These are phyloP conservation scores for Lordiphosa andalusiaca DNA, from an alignment of 2,888 invertebrate genomes.

Conservation along the genomic window DNA sequence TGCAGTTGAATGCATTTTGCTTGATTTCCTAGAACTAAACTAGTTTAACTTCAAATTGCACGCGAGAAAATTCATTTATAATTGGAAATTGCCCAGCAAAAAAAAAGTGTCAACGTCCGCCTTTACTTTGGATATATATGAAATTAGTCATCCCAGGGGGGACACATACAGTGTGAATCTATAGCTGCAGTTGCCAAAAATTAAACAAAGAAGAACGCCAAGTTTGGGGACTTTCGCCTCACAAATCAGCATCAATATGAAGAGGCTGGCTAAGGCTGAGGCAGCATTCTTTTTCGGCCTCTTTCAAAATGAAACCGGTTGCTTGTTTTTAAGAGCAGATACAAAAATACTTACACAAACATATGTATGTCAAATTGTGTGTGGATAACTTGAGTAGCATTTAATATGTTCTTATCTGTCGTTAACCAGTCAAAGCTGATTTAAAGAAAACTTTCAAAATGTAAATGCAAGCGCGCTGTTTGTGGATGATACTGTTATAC, in stretches of 20 bases:
- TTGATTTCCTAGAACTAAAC: conserved; percentile 21
- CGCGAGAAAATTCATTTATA: conserved; percentile 16
- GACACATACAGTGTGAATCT: neutral
- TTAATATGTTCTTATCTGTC: no score
- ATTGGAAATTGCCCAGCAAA: conserved; percentile 33
- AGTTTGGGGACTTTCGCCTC: conserved; percentile 22
- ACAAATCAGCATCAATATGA: conserved; percentile 14
- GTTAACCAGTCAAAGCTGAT: no score
- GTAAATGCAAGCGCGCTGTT: no score
- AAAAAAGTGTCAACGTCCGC: conserved; percentile 21
- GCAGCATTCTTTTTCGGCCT: neutral
- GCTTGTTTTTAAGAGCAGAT: neutral
- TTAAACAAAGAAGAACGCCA: neutral
- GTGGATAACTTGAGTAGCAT: no score
- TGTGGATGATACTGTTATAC: no score
- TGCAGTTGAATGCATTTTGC: conserved; percentile 26
- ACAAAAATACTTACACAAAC: neutral
- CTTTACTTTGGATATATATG: neutral
- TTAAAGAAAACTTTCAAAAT: no score
- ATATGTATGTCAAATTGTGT: no score
- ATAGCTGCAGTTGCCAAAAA: no score
- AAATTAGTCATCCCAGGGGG: conserved; percentile 20
- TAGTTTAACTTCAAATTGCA: conserved; percentile 13
- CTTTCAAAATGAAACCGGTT: conserved; percentile 7
- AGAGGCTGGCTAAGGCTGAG: conserved; percentile 1